A percentile compares a stretch with the other conserved stretches of the same genome.
These are phyloP conservation scores for Dromas ardeola DNA, from an alignment of 2,113 vertebrate species.

Conservation along the genomic window DNA sequence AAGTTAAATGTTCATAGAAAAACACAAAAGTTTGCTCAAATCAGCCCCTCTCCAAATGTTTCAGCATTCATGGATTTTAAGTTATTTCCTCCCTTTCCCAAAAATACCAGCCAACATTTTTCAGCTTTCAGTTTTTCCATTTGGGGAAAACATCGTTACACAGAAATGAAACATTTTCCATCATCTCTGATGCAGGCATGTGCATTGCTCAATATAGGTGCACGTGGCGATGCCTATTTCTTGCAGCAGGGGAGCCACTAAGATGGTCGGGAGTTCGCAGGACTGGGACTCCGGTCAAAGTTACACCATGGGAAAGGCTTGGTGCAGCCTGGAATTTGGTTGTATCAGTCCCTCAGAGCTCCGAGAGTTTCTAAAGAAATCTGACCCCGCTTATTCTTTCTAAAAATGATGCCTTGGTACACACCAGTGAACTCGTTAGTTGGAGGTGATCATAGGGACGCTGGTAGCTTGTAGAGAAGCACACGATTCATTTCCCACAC, in stretches of 20 bases:
- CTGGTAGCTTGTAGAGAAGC: background rate
- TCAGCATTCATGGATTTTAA: background rate
- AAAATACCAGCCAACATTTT: background rate
- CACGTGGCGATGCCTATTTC: background rate
- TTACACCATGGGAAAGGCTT: background rate
- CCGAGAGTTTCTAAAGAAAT: conserved; percentile 18
- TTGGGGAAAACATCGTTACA: background rate
- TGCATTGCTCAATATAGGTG: background rate
- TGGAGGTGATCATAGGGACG: background rate
- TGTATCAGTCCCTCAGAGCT: background rate
- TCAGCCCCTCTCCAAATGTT: background rate
- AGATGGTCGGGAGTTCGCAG: background rate
- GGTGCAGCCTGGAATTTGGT: background rate
- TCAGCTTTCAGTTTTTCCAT: background rate
- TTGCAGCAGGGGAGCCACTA: background rate
- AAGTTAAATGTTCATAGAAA: background rate
- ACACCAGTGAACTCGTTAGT: conserved; percentile 12
- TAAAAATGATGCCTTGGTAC: conserved; percentile 30
- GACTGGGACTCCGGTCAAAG: background rate
- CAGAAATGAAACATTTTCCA: background rate
- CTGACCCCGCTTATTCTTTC: background rate
- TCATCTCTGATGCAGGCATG: background rate
- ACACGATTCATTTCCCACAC: background rate
- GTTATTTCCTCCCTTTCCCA: background rate
- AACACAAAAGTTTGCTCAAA: background rate